Evolutionary conservation across 2,888 invertebrate species (phyloP).

Genomic region (Drosophila limbata): DNA sequence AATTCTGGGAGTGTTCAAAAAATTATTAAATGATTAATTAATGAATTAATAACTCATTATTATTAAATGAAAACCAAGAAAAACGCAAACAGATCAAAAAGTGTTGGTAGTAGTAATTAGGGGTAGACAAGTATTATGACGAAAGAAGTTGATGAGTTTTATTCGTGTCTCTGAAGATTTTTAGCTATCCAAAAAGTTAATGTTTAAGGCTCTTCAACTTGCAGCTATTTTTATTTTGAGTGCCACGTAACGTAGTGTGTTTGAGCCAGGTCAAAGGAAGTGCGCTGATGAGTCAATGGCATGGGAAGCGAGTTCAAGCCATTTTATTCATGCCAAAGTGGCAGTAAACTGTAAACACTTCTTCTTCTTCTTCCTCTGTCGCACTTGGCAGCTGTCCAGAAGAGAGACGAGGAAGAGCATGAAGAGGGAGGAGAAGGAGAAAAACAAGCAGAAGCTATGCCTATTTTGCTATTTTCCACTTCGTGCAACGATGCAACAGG

Average conservation of each 20-base stretch:
- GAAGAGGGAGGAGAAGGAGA: not conserved
- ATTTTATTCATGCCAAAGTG: constrained; percentile 31
- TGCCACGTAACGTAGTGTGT: not conserved
- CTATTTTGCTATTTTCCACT: constrained; percentile 7
- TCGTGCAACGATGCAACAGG: constrained; percentile 63
- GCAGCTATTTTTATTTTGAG: constrained; percentile 53
- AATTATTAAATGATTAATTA: too few species aligned
- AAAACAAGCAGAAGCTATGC: not conserved
- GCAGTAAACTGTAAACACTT: constrained; percentile 49
- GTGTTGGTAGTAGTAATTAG: too few species aligned
- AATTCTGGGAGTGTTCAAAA: too few species aligned
- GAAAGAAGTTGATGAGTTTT: constrained; percentile 37
- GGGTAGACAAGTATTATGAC: too few species aligned
- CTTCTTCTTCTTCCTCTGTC: too few species aligned
- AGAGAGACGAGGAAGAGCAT: not conserved
- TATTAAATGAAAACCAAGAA: too few species aligned
- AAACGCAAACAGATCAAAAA: too few species aligned
- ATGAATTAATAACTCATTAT: too few species aligned
- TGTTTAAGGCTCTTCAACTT: constrained; percentile 44
- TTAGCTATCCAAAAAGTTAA: constrained; percentile 18
- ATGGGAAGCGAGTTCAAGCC: constrained; percentile 10
- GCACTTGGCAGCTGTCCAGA: constrained; percentile 58
- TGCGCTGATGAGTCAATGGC: constrained; percentile 19
- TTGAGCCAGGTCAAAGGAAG: constrained; percentile 3
- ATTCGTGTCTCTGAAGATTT: constrained; percentile 30